A percentile compares a stretch with the other conserved stretches of the same genome.
These are phyloP conservation scores for Vimba vimba DNA, from an alignment of 2,113 vertebrate genomes.

Conservation along the genomic window DNA sequence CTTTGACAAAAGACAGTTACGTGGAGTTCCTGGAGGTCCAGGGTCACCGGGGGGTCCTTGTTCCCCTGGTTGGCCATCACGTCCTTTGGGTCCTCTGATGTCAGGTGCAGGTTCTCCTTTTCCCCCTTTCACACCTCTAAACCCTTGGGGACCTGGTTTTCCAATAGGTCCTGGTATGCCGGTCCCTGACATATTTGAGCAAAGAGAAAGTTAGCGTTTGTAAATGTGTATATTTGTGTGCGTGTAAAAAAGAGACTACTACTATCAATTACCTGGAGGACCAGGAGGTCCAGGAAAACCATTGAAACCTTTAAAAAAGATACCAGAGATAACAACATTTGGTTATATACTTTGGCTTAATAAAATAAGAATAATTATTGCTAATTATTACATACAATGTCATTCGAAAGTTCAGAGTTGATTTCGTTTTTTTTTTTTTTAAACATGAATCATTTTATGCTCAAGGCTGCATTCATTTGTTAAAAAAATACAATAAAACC, in stretches of 20 bases:
- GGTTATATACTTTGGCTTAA: background rate
- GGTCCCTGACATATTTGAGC: slow-evolving; percentile 55
- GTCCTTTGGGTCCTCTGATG: slow-evolving; percentile 28
- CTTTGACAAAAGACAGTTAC: slow-evolving; percentile 21
- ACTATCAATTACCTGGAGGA: slow-evolving; percentile 62
- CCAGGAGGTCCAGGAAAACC: slow-evolving; percentile 72
- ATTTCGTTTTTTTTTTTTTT: too few species aligned
- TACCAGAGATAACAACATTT: background rate
- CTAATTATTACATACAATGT: background rate
- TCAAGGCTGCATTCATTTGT: background rate
- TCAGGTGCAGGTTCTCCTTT: slow-evolving; percentile 39
- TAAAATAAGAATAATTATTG: background rate
- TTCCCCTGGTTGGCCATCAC: slow-evolving; percentile 42
- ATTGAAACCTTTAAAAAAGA: slow-evolving; percentile 63
- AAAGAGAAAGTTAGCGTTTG: background rate
- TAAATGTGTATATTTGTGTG: background rate
- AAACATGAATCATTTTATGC: background rate
- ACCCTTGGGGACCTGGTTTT: slow-evolving; percentile 54
- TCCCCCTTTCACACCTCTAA: slow-evolving; percentile 37
- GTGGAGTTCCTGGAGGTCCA: slow-evolving; percentile 42
- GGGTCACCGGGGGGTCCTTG: slow-evolving; percentile 57
- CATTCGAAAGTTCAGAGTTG: background rate
- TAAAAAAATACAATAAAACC: background rate
- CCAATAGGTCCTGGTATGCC: slow-evolving; percentile 64
- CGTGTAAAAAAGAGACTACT: background rate